A percentile compares a stretch with the other conserved stretches of the same genome.
Evolutionary conservation across 2,888 invertebrate species (phyloP).

Genomic region (Leucophora obtusa): DNA sequence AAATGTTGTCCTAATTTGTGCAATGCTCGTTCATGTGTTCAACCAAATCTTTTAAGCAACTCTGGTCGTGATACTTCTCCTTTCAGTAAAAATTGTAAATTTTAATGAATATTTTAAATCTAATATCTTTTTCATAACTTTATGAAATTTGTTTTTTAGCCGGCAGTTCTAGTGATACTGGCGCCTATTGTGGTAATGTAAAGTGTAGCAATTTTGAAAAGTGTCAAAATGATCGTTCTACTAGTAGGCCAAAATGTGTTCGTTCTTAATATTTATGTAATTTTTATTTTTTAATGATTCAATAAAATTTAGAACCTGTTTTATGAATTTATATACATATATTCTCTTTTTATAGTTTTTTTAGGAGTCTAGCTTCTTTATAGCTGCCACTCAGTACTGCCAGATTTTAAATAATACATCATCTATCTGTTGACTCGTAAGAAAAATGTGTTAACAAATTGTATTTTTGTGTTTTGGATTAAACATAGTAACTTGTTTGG

Average conservation of each 20-base stretch:
- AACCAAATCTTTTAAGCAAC: conserved; percentile 77
- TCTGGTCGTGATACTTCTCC: conserved; percentile 70
- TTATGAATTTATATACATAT: neutral
- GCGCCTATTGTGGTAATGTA: conserved; percentile 84
- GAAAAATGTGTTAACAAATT: too few species aligned
- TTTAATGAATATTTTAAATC: neutral
- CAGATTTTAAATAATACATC: too few species aligned
- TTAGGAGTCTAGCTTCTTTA: too few species aligned
- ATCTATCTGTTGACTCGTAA: too few species aligned
- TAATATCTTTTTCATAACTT: neutral
- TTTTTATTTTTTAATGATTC: too few species aligned
- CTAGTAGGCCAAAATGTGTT: conserved; percentile 84
- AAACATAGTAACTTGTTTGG: too few species aligned
- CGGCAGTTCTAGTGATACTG: conserved; percentile 70
- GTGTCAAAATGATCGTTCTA: conserved; percentile 83
- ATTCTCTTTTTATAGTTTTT: too few species aligned
- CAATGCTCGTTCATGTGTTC: conserved; percentile 84
- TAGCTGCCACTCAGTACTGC: too few species aligned
- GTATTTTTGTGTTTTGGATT: too few species aligned
- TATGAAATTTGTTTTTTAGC: conserved; percentile 34
- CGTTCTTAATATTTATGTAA: too few species aligned
- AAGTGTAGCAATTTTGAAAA: conserved; percentile 85
- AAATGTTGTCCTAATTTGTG: conserved; percentile 86
- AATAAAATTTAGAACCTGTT: conserved; percentile 19
- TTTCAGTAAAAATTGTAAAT: conserved; percentile 78